These are phyloP conservation scores for Acipenser ruthenus DNA, from an alignment of 2,797 vertebrate species.

Conservation along the genomic window DNA sequence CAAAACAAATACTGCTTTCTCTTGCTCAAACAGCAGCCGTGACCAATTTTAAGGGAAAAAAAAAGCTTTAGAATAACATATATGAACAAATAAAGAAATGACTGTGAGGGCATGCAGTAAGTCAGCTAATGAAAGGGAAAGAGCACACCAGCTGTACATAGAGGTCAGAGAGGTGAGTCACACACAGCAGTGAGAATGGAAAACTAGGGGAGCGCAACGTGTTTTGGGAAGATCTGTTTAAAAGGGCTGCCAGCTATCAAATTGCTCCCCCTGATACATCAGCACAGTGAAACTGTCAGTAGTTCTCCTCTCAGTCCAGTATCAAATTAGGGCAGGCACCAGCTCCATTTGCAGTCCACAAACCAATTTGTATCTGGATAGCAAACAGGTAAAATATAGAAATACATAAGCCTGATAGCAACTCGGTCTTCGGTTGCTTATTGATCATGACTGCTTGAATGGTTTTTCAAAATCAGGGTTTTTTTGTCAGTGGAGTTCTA, in stretches of 20 bases:
- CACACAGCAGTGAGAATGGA: constrained; percentile 56
- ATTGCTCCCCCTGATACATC: not conserved
- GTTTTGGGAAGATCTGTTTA: constrained; percentile 24
- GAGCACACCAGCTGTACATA: constrained; percentile 45
- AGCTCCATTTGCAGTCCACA: no score
- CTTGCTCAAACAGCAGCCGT: constrained; percentile 53
- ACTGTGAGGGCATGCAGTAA: constrained; percentile 50
- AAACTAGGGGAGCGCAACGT: constrained; percentile 56
- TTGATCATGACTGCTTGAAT: no score
- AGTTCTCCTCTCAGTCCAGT: no score
- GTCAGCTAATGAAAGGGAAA: constrained; percentile 46
- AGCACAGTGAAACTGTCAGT: no score
- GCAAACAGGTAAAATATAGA: no score
- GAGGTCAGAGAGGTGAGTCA: constrained; percentile 47
- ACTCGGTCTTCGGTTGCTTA: no score
- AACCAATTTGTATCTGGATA: no score
- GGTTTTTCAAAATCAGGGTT: no score
- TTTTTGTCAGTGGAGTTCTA: no score
- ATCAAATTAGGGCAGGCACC: not conserved
- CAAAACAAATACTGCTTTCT: constrained; percentile 49
- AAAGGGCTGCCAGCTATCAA: not conserved
- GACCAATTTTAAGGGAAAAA: constrained; percentile 38
- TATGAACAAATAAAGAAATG: constrained; percentile 38
- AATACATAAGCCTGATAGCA: no score
- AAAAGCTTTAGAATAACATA: constrained; percentile 38